Conservation (phyloP, 35 echinoderm and acorn worm genomes). For the Patiria miniata region DNA sequence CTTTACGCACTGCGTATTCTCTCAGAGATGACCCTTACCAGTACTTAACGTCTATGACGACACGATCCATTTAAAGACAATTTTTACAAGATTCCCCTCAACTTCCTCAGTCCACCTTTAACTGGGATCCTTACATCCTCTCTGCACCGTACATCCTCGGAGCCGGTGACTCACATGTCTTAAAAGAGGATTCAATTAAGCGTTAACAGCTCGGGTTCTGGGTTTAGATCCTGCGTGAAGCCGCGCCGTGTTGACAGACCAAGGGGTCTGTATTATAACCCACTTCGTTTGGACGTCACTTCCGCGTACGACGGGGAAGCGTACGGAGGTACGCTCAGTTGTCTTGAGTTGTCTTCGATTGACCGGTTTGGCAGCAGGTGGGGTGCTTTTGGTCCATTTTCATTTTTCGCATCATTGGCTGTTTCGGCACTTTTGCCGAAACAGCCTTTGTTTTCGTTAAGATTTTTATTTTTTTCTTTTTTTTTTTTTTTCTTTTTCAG, state of each 20-base stretch:
- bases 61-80: background rate
- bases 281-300: conserved; percentile 5
- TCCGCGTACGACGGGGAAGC: background rate
- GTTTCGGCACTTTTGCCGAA: no score
- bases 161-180: background rate
- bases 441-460: no score
- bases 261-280: background rate
- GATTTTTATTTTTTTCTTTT: no score
- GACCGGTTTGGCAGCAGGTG: no score
- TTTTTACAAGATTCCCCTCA: background rate
- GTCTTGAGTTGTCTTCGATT: no score
- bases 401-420: no score
- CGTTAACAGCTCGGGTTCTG: background rate
- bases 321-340: no score
- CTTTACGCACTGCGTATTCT: no score
- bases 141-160: background rate
- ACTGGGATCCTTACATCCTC: background rate
- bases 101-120: background rate
- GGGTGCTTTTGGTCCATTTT: no score
- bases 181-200: conserved; percentile 22
- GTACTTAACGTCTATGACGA: no score
- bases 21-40: no score
- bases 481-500: no score
- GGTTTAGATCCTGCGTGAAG: background rate
- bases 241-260: conserved; percentile 4